These are phyloP conservation scores for Perccottus glenii DNA, from an alignment of 2,113 vertebrate genomes.

Conservation along the genomic window DNA sequence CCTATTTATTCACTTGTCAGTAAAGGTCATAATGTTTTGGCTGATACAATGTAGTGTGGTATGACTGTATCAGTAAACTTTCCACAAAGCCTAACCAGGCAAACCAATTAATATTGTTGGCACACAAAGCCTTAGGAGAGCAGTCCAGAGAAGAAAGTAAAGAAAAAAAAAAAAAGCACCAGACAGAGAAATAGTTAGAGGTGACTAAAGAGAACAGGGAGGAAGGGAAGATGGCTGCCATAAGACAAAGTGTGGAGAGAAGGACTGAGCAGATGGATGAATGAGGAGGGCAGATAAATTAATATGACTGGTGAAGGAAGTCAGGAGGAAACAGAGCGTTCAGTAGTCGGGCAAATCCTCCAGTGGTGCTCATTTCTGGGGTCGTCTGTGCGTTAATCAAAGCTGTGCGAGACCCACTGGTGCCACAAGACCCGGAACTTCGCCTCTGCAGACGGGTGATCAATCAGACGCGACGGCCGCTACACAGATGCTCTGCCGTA, in stretches of 20 bases:
- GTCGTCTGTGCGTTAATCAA: slow-evolving; percentile 56
- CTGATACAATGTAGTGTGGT: no score
- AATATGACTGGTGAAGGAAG: slow-evolving; percentile 19
- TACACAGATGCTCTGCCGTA: slow-evolving; percentile 45
- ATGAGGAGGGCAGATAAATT: slow-evolving; percentile 18
- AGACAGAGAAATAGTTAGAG: not conserved
- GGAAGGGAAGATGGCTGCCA: not conserved
- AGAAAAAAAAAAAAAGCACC: not conserved
- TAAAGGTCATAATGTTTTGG: no score
- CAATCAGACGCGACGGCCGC: slow-evolving; percentile 56
- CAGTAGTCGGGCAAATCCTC: slow-evolving; percentile 16
- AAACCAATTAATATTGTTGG: no score
- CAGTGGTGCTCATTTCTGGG: slow-evolving; percentile 39
- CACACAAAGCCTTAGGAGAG: not conserved
- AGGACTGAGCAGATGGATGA: slow-evolving; percentile 22
- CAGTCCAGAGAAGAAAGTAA: not conserved
- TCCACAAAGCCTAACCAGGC: no score
- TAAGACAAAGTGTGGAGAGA: slow-evolving; percentile 1
- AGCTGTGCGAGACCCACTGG: slow-evolving; percentile 20
- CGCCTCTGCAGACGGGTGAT: slow-evolving; percentile 54
- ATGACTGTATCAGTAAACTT: no score
- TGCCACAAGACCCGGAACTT: slow-evolving; percentile 8
- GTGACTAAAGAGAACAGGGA: not conserved
- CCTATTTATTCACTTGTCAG: no score
- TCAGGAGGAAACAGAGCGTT: slow-evolving; percentile 13